A percentile compares a stretch with the other conserved stretches of the same genome.
Evolutionary conservation across 1,140 invertebrate species (phyloP).

Genomic region (Halesus radiatus): DNA sequence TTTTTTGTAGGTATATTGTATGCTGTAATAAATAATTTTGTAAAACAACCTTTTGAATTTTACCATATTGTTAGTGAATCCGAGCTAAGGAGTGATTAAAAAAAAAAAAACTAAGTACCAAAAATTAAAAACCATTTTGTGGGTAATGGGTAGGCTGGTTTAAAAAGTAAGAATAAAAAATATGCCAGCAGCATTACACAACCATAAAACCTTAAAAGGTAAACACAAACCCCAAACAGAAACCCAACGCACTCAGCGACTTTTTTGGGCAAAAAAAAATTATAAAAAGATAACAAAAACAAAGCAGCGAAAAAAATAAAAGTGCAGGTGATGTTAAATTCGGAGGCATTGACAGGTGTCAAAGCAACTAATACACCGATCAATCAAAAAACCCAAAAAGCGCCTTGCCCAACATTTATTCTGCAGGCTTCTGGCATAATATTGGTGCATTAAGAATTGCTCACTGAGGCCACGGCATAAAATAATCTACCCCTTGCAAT

Average conservation of each 20-base stretch:
- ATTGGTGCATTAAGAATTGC: background rate
- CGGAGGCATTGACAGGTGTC: constrained; percentile 45
- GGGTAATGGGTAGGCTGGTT: too few species aligned
- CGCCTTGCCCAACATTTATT: constrained; percentile 19
- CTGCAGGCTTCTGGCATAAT: constrained; percentile 6
- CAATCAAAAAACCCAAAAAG: constrained; percentile 30
- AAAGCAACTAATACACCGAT: constrained; percentile 39
- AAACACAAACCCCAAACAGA: constrained; percentile 2
- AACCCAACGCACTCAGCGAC: background rate
- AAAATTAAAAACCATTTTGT: too few species aligned
- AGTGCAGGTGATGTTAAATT: constrained; percentile 32
- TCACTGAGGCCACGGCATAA: too few species aligned
- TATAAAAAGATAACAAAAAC: constrained; percentile 21
- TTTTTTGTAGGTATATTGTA: too few species aligned
- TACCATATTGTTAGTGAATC: too few species aligned
- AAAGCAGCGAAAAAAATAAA: constrained; percentile 11
- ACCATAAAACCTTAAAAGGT: constrained; percentile 12
- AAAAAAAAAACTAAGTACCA: too few species aligned
- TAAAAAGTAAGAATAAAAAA: too few species aligned
- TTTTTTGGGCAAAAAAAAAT: constrained; percentile 8
- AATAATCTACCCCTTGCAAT: too few species aligned
- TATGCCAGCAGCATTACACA: background rate
- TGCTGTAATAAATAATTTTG: too few species aligned
- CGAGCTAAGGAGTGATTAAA: too few species aligned
- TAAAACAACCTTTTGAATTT: too few species aligned